Evolutionary conservation across 1,140 invertebrate species (phyloP).

Genomic region (Aphaenogaster rudis): DNA sequence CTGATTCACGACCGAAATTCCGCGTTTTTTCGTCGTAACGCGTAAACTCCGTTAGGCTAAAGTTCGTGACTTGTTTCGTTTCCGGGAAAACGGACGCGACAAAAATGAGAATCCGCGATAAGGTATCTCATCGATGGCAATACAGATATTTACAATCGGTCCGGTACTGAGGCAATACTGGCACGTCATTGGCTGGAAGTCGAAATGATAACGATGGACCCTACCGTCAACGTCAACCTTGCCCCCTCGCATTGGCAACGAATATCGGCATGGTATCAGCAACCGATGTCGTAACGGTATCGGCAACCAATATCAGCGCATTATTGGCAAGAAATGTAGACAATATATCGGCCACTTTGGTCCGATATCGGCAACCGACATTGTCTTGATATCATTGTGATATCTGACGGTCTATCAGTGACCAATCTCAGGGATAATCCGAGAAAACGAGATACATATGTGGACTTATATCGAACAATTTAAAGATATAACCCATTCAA

Average conservation of each 20-base stretch:
- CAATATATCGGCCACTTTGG: constrained; percentile 18
- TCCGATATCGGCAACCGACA: not conserved
- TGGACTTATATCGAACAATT: constrained; percentile 5
- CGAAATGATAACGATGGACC: constrained; percentile 32
- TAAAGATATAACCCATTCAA: not conserved
- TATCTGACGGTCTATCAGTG: not conserved
- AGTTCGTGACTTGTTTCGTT: constrained; percentile 14
- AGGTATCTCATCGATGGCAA: not conserved
- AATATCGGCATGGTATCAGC: constrained; percentile 42
- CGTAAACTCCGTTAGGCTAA: not conserved
- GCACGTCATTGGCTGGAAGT: constrained; percentile 20
- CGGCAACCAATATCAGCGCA: constrained; percentile 45
- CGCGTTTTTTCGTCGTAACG: not conserved
- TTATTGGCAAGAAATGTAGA: constrained; percentile 50
- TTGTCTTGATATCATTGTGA: constrained; percentile 23
- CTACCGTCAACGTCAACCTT: constrained; percentile 22
- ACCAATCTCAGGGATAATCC: constrained; percentile 23
- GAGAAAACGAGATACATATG: constrained; percentile 5
- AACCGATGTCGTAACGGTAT: constrained; percentile 24
- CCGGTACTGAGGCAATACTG: not conserved
- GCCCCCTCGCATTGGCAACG: not conserved
- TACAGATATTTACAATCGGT: constrained; percentile 18
- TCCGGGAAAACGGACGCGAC: not conserved
- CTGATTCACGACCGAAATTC: constrained; percentile 44
- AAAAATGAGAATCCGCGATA: not conserved